Evolutionary conservation across 2,113 vertebrate genomes (phyloP), one percentile per base, ranked within the genome.

Genomic region (Asarcornis scutulata): DNA sequence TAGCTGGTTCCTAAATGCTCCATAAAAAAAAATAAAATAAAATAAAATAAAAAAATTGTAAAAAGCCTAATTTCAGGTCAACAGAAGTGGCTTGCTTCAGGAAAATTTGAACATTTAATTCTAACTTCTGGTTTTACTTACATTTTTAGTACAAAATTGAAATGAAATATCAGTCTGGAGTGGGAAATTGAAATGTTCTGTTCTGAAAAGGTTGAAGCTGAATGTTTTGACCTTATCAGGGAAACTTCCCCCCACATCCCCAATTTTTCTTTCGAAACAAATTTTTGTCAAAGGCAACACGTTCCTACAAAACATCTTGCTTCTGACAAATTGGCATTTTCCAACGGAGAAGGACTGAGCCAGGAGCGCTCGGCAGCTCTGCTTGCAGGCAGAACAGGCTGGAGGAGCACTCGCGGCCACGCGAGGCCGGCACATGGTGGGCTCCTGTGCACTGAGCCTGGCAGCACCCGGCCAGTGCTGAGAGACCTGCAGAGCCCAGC

Each of bases 161-260:
- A 82, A 79, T 8, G 31, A 86, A 79, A n/a, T 42, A 25, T 46
- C 48, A 31, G 32, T 18, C 53, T 72, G 67, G 75, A 76, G 56
- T 23, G 67, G 79, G 62, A 85, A 93, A 93, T 87, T 68, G 72
- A 80, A 95, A 93, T 7, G 34, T 86, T 86, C 75, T 83, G 55
- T 55, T 74, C 63, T 73, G 94, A 74, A 93, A 95, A 95, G 90
- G 88, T 59, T 96, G 83, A 91, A 34, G 38, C 53, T 73, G 92
- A 93, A 75, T 60, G 72, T 29, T 89, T 38, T 91, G 90, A 96
- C 95, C 92, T 97, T 93, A 91, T 88, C 55, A 77, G 76, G 73
- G 68, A 68, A 77, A 67, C 36, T 29, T 48, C 53, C 52, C 59
- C 60, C 44, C 38, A 38, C 62, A 55, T 20, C 32, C 56, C 53